Base-by-base conservation (phyloP, 2,113 vertebrate species). In the Numida meleagris region DNA sequence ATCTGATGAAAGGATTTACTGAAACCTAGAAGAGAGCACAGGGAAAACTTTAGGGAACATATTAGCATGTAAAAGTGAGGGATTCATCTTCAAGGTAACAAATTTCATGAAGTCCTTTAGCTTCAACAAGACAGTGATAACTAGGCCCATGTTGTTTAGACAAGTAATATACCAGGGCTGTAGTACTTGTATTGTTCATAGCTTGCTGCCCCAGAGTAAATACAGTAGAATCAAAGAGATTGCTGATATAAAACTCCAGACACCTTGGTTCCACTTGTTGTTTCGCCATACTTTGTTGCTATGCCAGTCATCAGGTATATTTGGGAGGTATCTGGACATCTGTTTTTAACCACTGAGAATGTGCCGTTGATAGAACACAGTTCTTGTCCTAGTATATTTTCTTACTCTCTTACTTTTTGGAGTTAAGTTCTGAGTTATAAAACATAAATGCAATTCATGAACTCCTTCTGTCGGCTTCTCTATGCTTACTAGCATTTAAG, bases 61-160 rank as follows among this genome's bases (percentile, higher is more conserved):
- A 90, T 94, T 87, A 89, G 82, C 68, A 76, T 86, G 81, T 89
- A 61, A 77, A 95, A 93, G 76, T 50, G 48, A 89, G 68, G 23
- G 45, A 67, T 81, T 91, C 7, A 46, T 88, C 50, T 82, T 45
- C 72, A 78, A 93, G 66, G 78, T 91, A 81, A 82, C 45, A 89
- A 73, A 78, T 83, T 88, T 89, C 17, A 59, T 53, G 16, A 86
- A 82, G 66, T 84, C 16, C 24, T 31, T 16, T 55, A 74, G 31
- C 4, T 93, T 58, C 71, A 72, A 42, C 42, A 29, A 90, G 50
- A 34, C n/a, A 51, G 21, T 17, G 45, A 51, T 84, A 87, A 63
- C 14, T 46, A 67, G 25, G 16, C 4, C 59, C 40, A 1, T 46
- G 51, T 33, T 0, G 0, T 18, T 73, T 79, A 50, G 31, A 14